phyloP scores from a whole-genome alignment of 2,797 vertebrate species.

The Bryconaethiops microstoma region DNA sequence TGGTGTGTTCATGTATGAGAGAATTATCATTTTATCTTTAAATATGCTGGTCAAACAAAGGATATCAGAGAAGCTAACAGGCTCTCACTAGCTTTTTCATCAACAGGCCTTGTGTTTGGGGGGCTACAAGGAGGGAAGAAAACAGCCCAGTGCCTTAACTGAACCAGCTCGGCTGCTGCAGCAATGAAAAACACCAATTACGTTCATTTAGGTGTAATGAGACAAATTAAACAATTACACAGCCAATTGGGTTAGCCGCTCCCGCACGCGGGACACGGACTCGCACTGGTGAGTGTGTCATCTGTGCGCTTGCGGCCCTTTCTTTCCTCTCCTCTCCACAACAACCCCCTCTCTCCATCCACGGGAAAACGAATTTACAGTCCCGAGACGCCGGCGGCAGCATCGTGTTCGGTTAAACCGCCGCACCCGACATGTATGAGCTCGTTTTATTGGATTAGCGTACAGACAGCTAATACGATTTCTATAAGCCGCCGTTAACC shows the following conservation, averaged over 20 bases:
- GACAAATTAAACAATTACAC: conserved; percentile 80
- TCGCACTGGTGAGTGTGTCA: conserved; percentile 43
- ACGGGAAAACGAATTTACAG: conserved; percentile 44
- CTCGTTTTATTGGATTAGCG: conserved; percentile 64
- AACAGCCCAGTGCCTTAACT: neutral
- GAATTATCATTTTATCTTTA: too few relatives aligned
- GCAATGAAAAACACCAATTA: conserved; percentile 72
- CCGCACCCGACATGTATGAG: conserved; percentile 35
- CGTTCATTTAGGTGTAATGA: conserved; percentile 73
- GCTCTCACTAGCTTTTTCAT: neutral
- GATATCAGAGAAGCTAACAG: neutral
- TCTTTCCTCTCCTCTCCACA: conserved; percentile 23
- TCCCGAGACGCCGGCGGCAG: conserved; percentile 40
- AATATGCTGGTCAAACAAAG: too few relatives aligned
- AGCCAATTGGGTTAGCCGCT: conserved; percentile 73
- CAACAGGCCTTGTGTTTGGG: neutral
- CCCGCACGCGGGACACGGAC: conserved; percentile 63
- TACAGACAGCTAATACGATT: conserved; percentile 45
- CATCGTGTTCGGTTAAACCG: conserved; percentile 27
- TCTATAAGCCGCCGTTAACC: conserved; percentile 66
- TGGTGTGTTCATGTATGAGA: too few relatives aligned
- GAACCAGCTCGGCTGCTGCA: conserved; percentile 49
- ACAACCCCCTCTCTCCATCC: conserved; percentile 28
- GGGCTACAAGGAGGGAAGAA: neutral
- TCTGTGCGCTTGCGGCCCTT: conserved; percentile 12